Evolutionary conservation across 1,140 invertebrate genomes (phyloP).

Genomic region (Oryctes rhinoceros): DNA sequence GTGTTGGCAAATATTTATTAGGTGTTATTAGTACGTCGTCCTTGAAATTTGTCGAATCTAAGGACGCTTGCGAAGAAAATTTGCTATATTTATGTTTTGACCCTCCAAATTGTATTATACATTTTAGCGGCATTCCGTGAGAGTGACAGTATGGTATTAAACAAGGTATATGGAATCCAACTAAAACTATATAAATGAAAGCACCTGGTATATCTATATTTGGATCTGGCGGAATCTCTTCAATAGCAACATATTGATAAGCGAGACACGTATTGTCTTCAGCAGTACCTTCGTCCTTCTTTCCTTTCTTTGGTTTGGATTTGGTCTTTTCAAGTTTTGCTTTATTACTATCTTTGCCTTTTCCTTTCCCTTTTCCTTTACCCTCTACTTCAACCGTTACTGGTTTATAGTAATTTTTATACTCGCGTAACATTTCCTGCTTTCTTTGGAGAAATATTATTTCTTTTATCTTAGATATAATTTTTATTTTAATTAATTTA

Average conservation of each 20-base stretch:
- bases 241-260: not conserved
- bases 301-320: constrained; percentile 2
- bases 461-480: constrained; percentile 32
- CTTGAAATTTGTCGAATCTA: constrained; percentile 13
- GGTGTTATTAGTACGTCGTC: not conserved
- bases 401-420: constrained; percentile 19
- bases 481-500: constrained; percentile 26
- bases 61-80: constrained; percentile 10
- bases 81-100: constrained; percentile 7
- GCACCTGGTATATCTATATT: not conserved
- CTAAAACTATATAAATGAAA: constrained; percentile 26
- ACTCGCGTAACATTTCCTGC: not conserved
- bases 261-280: not conserved
- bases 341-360: constrained; percentile 34
- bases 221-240: not conserved
- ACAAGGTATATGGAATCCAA: constrained; percentile 27
- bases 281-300: constrained; percentile 1
- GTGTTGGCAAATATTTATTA: not conserved
- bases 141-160: constrained; percentile 1
- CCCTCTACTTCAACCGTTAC: not conserved
- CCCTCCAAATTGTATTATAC: constrained; percentile 19
- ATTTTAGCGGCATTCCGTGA: not conserved
- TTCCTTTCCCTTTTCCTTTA: constrained; percentile 8
- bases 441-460: constrained; percentile 25
- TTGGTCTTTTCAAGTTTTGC: not conserved